Conservation (phyloP, 2,113 vertebrate genomes). For the Herpailurus yagouaroundi region DNA sequence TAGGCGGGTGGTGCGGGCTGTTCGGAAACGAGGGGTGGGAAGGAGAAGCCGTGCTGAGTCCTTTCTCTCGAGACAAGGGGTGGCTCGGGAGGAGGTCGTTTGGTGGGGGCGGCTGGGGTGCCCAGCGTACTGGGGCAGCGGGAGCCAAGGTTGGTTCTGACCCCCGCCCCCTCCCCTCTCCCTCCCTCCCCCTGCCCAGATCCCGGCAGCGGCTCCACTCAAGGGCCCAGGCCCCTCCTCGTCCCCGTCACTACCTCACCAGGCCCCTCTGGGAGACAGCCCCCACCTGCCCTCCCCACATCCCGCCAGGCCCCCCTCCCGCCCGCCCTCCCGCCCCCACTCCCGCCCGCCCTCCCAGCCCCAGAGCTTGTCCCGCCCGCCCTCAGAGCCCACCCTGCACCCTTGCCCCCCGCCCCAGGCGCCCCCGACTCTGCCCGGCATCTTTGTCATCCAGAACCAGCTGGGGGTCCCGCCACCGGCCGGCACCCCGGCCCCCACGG, state of each 20-base stretch:
- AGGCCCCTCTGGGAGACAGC: conserved; percentile 84
- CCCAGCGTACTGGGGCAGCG: neutral
- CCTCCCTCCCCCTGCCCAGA: conserved; percentile 82
- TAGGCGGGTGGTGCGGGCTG: neutral
- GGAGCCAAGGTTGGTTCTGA: conserved; percentile 38
- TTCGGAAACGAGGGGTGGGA: neutral
- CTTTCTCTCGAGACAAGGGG: neutral
- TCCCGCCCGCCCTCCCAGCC: conserved; percentile 81
- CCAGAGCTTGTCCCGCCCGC: conserved; percentile 79
- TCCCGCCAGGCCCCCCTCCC: conserved; percentile 89
- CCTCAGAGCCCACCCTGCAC: conserved; percentile 85
- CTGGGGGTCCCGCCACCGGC: conserved; percentile 84
- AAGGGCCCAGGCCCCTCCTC: conserved; percentile 90
- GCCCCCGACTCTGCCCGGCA: conserved; percentile 88
- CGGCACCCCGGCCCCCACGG: conserved; percentile 71
- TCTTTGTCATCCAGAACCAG: conserved; percentile 93
- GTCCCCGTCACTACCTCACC: conserved; percentile 87
- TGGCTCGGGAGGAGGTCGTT: neutral
- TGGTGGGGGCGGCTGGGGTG: neutral
- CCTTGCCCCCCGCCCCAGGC: conserved; percentile 88
- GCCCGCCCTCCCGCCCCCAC: conserved; percentile 80
- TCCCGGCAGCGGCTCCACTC: conserved; percentile 89
- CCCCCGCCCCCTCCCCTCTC: neutral
- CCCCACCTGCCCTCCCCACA: conserved; percentile 89
- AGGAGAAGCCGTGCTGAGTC: too few species aligned